Evolutionary conservation across 1,140 invertebrate species (phyloP).

Genomic region (Caenorhabditis brenneri): DNA sequence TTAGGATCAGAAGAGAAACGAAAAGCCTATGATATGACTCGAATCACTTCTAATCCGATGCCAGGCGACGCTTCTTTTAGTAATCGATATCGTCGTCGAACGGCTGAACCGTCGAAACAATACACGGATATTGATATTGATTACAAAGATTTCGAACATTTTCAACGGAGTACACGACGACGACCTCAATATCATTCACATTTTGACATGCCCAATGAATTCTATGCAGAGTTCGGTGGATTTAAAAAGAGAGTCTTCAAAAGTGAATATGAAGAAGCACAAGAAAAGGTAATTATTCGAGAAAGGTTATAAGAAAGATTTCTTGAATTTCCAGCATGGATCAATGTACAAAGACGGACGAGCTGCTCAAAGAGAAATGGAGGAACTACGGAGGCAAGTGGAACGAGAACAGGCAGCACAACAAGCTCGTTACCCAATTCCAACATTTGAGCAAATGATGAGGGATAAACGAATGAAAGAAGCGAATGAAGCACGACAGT

Average conservation of each 20-base stretch:
- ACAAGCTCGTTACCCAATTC: conserved; percentile 47
- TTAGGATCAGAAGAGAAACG: conserved; percentile 70
- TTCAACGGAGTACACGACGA: conserved; percentile 52
- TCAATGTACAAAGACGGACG: conserved; percentile 53
- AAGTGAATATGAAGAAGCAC: conserved; percentile 46
- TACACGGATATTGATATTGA: conserved; percentile 58
- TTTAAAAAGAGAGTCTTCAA: conserved; percentile 40
- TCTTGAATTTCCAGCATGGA: conserved; percentile 1
- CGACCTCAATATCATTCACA: conserved; percentile 49
- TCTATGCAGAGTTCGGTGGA: conserved; percentile 55
- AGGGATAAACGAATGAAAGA: conserved; percentile 50
- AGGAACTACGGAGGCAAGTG: conserved; percentile 50
- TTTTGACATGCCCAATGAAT: conserved; percentile 56
- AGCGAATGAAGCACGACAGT: conserved; percentile 47
- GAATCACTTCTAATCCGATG: background rate
- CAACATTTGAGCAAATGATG: conserved; percentile 56
- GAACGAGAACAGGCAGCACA: conserved; percentile 51
- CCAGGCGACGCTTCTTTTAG: conserved; percentile 9
- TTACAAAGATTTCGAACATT: conserved; percentile 57
- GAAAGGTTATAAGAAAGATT: no score
- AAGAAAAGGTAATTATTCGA: conserved; percentile 12
- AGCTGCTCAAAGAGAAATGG: conserved; percentile 48
- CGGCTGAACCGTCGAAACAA: background rate
- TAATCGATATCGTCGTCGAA: conserved; percentile 2
- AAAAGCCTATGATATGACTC: conserved; percentile 68